phyloP scores from a whole-genome alignment of 2,113 vertebrate genomes.

The Xiphias gladius region DNA sequence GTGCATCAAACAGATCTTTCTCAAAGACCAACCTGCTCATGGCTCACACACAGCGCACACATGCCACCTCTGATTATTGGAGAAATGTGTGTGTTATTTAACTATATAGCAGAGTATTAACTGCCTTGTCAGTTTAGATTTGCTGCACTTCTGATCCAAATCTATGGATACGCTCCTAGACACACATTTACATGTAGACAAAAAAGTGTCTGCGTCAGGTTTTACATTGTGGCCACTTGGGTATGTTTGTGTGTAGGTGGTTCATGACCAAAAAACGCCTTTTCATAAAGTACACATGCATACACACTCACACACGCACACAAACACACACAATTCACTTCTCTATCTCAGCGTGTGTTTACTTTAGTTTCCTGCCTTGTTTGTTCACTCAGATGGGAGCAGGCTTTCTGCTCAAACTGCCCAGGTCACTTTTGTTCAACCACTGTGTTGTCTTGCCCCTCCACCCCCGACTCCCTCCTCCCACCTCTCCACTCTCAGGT shows the following conservation, averaged over 20 bases:
- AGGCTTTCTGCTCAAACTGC: slow-evolving; percentile 61
- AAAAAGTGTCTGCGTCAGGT: slow-evolving; percentile 67
- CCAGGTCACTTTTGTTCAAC: slow-evolving; percentile 66
- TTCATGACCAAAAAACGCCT: slow-evolving; percentile 61
- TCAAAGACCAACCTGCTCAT: slow-evolving; percentile 80
- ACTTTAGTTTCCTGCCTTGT: slow-evolving; percentile 65
- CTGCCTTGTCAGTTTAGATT: slow-evolving; percentile 81
- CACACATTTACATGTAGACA: slow-evolving; percentile 66
- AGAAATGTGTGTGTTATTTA: slow-evolving; percentile 79
- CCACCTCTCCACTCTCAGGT: slow-evolving; percentile 71
- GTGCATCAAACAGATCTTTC: slow-evolving; percentile 77
- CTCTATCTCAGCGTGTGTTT: slow-evolving; percentile 63
- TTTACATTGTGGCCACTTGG: slow-evolving; percentile 67
- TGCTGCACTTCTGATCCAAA: slow-evolving; percentile 71
- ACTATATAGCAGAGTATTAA: slow-evolving; percentile 74
- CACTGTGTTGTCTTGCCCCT: slow-evolving; percentile 22
- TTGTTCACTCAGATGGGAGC: slow-evolving; percentile 65
- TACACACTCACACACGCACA: slow-evolving; percentile 5
- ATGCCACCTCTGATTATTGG: slow-evolving; percentile 80
- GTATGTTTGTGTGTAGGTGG: slow-evolving; percentile 54
- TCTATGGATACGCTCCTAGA: slow-evolving; percentile 53
- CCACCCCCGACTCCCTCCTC: not conserved
- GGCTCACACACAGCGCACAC: slow-evolving; percentile 70
- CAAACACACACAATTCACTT: slow-evolving; percentile 33
- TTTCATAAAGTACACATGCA: slow-evolving; percentile 40